These are phyloP conservation scores for Artibeus jamaicensis DNA, from an alignment of 2,797 vertebrate species.

Conservation along the genomic window DNA sequence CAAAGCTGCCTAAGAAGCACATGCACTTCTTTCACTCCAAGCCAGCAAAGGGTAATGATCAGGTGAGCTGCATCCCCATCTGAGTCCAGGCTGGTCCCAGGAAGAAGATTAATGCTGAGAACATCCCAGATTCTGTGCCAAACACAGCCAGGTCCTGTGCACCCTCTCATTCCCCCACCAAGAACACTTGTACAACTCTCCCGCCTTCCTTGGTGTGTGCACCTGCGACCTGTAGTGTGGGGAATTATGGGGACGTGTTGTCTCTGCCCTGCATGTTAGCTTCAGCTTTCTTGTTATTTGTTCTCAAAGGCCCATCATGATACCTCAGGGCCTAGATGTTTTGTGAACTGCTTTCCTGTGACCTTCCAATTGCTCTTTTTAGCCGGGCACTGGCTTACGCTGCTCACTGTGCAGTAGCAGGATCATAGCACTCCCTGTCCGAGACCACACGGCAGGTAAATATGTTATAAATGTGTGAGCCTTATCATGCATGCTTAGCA, in stretches of 20 bases:
- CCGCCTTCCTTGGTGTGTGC: background rate
- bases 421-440: background rate
- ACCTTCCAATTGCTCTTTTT: background rate
- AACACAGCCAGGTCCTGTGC: background rate
- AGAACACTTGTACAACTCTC: background rate
- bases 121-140: background rate
- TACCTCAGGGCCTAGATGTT: background rate
- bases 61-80: background rate
- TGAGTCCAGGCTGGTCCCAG: background rate
- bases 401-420: background rate
- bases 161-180: background rate
- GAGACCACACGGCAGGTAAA: background rate
- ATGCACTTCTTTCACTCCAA: slow-evolving; percentile 64
- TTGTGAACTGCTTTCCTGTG: background rate
- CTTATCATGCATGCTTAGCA: background rate
- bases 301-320: background rate
- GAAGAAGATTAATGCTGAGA: background rate
- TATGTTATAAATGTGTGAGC: background rate
- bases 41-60: background rate
- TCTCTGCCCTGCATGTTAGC: background rate
- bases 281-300: background rate
- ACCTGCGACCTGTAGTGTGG: fast-evolving
- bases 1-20: slow-evolving; percentile 72
- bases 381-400: background rate
- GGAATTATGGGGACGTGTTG: fast-evolving